Percentiles rank a stretch among this genome's conserved stretches.
These are phyloP conservation scores for Barnardius zonarius DNA, from an alignment of 2,113 vertebrate genomes.

Conservation along the genomic window DNA sequence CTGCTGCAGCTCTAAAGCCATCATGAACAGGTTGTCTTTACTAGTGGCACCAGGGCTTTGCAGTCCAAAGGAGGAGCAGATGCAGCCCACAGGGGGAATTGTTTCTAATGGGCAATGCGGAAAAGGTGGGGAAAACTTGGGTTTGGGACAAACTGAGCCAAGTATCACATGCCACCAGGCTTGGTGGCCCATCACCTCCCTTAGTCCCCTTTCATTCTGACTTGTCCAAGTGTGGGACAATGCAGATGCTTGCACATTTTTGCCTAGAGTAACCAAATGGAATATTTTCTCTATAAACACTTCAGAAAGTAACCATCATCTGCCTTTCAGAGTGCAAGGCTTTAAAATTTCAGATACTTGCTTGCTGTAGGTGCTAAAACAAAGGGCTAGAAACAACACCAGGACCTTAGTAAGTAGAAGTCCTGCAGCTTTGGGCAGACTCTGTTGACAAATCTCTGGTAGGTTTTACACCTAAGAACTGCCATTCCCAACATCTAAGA, in stretches of 20 bases:
- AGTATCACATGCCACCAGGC: neutral
- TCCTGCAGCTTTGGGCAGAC: neutral
- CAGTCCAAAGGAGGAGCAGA: neutral
- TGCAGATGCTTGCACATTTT: neutral
- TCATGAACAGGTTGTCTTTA: accelerated
- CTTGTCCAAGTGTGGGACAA: neutral
- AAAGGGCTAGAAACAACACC: neutral
- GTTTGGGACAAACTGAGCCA: neutral
- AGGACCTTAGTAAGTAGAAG: neutral
- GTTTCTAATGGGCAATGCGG: neutral
- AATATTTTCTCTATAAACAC: neutral
- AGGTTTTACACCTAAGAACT: neutral
- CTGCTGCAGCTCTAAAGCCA: neutral
- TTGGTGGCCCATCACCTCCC: neutral
- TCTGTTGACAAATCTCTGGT: neutral
- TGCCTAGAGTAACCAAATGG: neutral
- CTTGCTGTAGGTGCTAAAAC: neutral
- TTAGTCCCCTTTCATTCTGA: neutral
- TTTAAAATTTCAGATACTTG: neutral
- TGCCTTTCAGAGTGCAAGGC: neutral
- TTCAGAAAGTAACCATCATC: neutral
- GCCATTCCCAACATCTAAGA: neutral
- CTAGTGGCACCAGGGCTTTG: accelerated
- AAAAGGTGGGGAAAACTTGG: neutral
- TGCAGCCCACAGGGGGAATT: accelerated